Base-by-base conservation (phyloP, 64 coral and sea anemone genomes). In the Pocillopora verrucosa region DNA sequence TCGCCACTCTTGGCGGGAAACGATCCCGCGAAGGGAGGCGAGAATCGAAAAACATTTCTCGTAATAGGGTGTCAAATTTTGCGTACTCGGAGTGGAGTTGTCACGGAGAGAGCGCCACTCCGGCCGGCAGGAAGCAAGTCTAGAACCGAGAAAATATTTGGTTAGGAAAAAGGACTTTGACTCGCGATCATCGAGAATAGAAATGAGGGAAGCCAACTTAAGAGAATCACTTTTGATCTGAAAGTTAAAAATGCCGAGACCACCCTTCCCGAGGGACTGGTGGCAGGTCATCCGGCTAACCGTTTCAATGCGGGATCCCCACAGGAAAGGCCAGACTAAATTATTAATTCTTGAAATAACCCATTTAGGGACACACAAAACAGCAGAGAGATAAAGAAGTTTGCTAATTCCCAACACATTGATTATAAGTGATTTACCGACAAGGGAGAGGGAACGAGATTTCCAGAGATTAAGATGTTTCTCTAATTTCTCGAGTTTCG, bases 381-480 rank as follows among this genome's bases (percentile, higher is more conserved):
- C 35, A 0, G 19, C 3, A 1, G 76, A 30, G 0, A 79, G 15
- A 56, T 64, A 89, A 2, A 64, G 13, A 0, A 65, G 2, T 60
- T 65, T 77, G 41, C 62, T 76, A 2, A 45, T 22, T 17, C 37
- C 73, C 14, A 68, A 13, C 0, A n/a, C 45, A 34, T 78, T 76
- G 12, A 89, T 11, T 25, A 89, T 24, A 2, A 89, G 19, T 19
- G 60, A n/a, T 14, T 67, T 61, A 0, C 76, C 87, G 0, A 41
- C 45, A 1, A 88, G 14, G 0, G 76, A 87, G 0, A 92, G 26
- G 1, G 76, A 34, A 1, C 91, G 36, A 0, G 67, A 22, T 7
- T 76, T 76, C 92, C 87, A 93, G 1, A 26, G 16, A 36, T 84
- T 62, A 16, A 83, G 79, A 0, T 60, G 34, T 0, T 59, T 24